Evolutionary conservation across 2,888 invertebrate species (phyloP), one percentile per base, ranked within the genome.

Genomic region (Taphrorychus bicolor): DNA sequence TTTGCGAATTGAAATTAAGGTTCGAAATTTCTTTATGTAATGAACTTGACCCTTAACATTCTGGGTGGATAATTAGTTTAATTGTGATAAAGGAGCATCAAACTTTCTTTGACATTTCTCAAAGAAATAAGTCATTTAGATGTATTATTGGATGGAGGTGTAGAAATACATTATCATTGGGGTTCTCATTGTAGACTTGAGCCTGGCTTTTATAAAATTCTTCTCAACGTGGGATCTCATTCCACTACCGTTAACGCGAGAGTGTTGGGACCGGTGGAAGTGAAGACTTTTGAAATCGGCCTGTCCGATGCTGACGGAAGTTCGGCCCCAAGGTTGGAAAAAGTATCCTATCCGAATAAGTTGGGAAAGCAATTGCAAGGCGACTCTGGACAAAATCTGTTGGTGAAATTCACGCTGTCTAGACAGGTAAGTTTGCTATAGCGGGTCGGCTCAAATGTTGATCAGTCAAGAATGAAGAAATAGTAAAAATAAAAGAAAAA

Each of bases 221-320:
- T 89, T 0, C 80, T 98, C 11, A 91, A 87, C 68, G 93, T 91
- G 2, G 90, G 88, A 52, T 85, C 85, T 17, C 88, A 86, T 72
- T 81, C 83, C 1, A 79, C 86, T 4, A 77, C 77, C 4, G 71
- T 82, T 53, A 83, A 82, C 17, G 82, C 87, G 0, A 91, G 92
- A 66, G 91, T 94, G 16, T 83, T 94, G 61, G 92, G 93, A 0
- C 89, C 91, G 73, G 89, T 94, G 0, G 87, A 87, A 70, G 87
- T 97, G 0, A 89, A 91, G 73, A 88, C 87, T 61, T 86, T 94
- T 53, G 96, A 97, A 81, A 85, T 98, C 53, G 95, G 95, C 3
- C 87, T 97, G 17, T 92, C 91, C 2, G 97, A 98, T 80, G 89
- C 93, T 3, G 97, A 98, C 81, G 94, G 96, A 70, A 91, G 92